Evolutionary conservation across 2,113 vertebrate species (phyloP).

Genomic region (Corydoras maculifer): DNA sequence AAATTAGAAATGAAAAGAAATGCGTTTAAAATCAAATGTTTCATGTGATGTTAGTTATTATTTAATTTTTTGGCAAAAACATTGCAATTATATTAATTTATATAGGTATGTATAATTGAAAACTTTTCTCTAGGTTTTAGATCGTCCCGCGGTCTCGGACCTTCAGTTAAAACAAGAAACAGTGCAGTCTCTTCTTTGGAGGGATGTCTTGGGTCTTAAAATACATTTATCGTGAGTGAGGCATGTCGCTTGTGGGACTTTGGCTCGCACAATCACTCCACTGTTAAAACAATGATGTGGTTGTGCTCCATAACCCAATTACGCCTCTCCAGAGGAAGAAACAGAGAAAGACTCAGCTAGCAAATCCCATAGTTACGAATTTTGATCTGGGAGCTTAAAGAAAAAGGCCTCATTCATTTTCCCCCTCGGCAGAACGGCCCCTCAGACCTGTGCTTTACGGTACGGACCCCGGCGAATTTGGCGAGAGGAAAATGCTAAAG

Average conservation of each 20-base stretch:
- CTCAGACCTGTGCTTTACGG: conserved; percentile 20
- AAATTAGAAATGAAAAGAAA: no score
- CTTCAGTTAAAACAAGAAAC: conserved; percentile 5
- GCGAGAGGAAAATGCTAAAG: conserved; percentile 2
- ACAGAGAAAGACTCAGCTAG: conserved; percentile 66
- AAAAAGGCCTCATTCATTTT: conserved; percentile 66
- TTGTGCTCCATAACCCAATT: conserved; percentile 76
- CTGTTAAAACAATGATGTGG: conserved; percentile 74
- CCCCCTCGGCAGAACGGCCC: conserved; percentile 33
- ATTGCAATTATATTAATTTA: no score
- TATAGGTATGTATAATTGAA: no score
- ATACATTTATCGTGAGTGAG: conserved; percentile 62
- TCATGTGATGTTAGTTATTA: no score
- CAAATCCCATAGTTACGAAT: conserved; percentile 69
- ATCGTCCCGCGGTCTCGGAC: neutral
- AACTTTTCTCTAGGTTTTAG: no score
- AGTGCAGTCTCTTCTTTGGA: conserved; percentile 4
- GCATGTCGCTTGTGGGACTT: conserved; percentile 69
- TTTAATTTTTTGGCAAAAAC: no score
- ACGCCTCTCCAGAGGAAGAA: conserved; percentile 66
- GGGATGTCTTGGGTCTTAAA: conserved; percentile 37
- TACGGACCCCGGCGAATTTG: neutral
- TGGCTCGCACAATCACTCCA: conserved; percentile 71
- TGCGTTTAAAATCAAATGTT: no score
- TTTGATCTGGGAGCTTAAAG: conserved; percentile 62